Evolutionary conservation across 2,113 vertebrate species (phyloP).

Genomic region (Craseonycteris thonglongyai): DNA sequence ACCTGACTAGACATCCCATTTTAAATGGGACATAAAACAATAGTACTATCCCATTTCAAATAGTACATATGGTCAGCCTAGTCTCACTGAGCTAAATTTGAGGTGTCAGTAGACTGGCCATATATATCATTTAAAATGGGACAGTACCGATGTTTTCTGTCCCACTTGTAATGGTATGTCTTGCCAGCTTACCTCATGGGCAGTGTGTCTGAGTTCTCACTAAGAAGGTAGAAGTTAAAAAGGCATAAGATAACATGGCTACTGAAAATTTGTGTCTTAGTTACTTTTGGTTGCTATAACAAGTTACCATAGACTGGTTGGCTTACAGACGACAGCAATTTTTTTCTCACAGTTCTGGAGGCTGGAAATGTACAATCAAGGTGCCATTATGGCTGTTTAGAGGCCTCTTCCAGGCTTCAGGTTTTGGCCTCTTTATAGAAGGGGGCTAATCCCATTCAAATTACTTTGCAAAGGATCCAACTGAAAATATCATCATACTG

Average conservation of each 20-base stretch:
- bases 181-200: neutral
- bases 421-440: neutral
- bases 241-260: neutral
- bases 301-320: neutral
- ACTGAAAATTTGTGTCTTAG: neutral
- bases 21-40: too few species aligned
- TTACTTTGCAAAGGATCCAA: neutral
- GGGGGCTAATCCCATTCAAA: neutral
- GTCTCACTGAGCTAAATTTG: too few species aligned
- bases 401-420: neutral
- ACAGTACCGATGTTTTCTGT: too few species aligned
- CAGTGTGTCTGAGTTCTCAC: neutral
- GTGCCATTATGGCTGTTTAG: neutral
- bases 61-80: too few species aligned
- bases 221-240: neutral
- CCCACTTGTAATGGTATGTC: too few species aligned
- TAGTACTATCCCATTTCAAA: too few species aligned
- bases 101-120: too few species aligned
- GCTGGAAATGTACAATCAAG: neutral
- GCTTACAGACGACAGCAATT: neutral
- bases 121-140: too few species aligned
- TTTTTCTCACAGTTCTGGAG: neutral
- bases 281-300: neutral
- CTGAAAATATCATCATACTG: neutral
- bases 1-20: too few species aligned